Evolutionary conservation across 2,797 vertebrate species (phyloP).

Genomic region (Argentina silus): DNA sequence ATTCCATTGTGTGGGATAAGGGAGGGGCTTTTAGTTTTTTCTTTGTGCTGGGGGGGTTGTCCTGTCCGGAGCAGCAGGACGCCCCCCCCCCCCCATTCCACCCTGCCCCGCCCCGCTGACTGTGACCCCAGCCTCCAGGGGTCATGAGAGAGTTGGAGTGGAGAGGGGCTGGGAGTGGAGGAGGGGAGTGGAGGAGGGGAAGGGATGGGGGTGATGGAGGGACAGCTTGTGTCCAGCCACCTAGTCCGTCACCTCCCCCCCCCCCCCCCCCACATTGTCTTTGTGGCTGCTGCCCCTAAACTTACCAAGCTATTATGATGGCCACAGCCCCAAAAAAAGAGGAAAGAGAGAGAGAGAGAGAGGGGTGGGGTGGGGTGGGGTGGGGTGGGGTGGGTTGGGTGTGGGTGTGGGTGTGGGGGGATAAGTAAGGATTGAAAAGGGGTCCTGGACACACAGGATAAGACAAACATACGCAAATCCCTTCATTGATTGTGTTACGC

Average conservation of each 20-base stretch:
- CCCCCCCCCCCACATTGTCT: conserved; percentile 58
- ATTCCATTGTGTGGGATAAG: conserved; percentile 27
- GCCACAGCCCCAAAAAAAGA: conserved; percentile 9
- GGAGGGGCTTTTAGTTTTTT: conserved; percentile 54
- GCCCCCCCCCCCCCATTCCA: conserved; percentile 39
- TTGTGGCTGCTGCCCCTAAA: conserved; percentile 64
- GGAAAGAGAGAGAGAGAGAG: conserved; percentile 17
- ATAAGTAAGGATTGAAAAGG: too few relatives aligned
- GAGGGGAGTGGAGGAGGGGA: conserved; percentile 23
- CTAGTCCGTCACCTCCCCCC: conserved; percentile 20
- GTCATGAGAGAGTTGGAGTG: conserved; percentile 76
- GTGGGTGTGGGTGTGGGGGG: too few relatives aligned
- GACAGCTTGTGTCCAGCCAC: conserved; percentile 60
- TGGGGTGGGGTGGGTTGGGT: too few relatives aligned
- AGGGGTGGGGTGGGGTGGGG: too few relatives aligned
- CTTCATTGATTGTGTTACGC: conserved; percentile 23
- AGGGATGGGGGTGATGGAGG: conserved; percentile 61
- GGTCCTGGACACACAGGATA: conserved; percentile 21
- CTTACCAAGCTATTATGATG: conserved; percentile 64
- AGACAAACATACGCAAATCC: conserved; percentile 46
- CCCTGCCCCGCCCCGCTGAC: conserved; percentile 47
- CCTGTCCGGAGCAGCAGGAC: conserved; percentile 58
- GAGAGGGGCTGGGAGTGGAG: conserved; percentile 44
- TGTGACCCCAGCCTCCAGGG: conserved; percentile 64
- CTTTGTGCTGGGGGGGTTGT: conserved; percentile 34